phyloP scores from a whole-genome alignment of 2,113 vertebrate species.

The Galemys pyrenaicus region DNA sequence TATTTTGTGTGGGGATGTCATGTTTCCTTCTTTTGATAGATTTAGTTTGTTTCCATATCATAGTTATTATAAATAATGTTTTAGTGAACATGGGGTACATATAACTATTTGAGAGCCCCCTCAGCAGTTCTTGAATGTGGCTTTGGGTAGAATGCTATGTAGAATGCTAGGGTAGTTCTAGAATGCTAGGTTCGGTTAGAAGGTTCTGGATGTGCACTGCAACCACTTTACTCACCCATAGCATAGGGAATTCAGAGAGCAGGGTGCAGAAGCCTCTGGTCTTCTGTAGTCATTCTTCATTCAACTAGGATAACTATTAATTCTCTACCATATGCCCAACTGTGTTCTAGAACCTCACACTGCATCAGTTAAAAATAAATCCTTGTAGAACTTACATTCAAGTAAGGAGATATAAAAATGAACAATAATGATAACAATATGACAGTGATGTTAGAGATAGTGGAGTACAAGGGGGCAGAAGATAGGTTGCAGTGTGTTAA shows the following conservation, averaged over 20 bases:
- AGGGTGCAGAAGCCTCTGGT: neutral
- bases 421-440: neutral
- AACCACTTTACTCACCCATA: neutral
- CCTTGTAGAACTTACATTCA: neutral
- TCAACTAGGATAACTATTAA: neutral
- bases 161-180: neutral
- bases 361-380: neutral
- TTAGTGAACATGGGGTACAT: neutral
- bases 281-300: neutral
- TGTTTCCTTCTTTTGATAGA: neutral
- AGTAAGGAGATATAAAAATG: neutral
- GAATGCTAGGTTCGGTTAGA: neutral
- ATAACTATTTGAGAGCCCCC: neutral
- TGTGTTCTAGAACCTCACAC: neutral
- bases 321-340: neutral
- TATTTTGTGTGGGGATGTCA: neutral
- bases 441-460: neutral
- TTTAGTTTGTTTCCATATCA: neutral
- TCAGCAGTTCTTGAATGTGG: neutral
- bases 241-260: neutral
- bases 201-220: neutral
- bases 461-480: neutral
- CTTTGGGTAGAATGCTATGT: neutral
- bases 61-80: neutral
- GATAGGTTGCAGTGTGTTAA: neutral